phyloP scores from a whole-genome alignment of 2,888 invertebrate species.

The Epirrhoe alternata region DNA sequence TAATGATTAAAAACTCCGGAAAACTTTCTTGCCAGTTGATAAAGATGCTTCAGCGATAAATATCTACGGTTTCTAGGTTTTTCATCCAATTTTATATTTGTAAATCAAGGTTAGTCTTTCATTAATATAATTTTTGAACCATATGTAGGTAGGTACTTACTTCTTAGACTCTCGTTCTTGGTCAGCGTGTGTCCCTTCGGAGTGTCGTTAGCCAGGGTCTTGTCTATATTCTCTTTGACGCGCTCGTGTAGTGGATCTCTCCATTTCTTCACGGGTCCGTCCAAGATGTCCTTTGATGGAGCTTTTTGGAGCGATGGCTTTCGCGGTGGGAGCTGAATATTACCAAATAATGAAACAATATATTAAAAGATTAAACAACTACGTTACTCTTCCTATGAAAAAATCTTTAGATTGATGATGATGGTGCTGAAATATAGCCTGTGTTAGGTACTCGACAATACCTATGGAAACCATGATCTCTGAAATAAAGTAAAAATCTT shows the following conservation, averaged over 20 bases:
- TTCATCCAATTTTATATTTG: too few relatives aligned
- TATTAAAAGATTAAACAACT: neutral
- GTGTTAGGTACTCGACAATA: too few relatives aligned
- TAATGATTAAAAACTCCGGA: too few relatives aligned
- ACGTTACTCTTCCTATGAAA: too few relatives aligned
- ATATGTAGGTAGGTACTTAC: conserved; percentile 72
- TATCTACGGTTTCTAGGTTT: too few relatives aligned
- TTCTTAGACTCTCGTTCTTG: conserved; percentile 82
- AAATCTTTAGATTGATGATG: too few relatives aligned
- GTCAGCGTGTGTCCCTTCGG: conserved; percentile 82
- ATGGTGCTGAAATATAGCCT: too few relatives aligned
- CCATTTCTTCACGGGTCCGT: conserved; percentile 79
- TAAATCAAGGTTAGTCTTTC: too few relatives aligned
- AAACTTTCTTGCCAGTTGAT: too few relatives aligned
- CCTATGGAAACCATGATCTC: too few relatives aligned
- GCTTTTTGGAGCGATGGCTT: conserved; percentile 79
- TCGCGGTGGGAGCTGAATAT: conserved; percentile 73
- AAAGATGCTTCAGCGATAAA: too few relatives aligned
- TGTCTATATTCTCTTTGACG: conserved; percentile 82
- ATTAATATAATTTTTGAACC: neutral
- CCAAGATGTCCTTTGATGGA: conserved; percentile 71
- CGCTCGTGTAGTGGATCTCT: conserved; percentile 80
- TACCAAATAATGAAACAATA: conserved; percentile 1
- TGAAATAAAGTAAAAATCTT: too few relatives aligned
- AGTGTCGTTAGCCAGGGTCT: conserved; percentile 77